These are phyloP conservation scores for Sebastes aleutianus DNA, from an alignment of 2,797 vertebrate species.

Conservation along the genomic window DNA sequence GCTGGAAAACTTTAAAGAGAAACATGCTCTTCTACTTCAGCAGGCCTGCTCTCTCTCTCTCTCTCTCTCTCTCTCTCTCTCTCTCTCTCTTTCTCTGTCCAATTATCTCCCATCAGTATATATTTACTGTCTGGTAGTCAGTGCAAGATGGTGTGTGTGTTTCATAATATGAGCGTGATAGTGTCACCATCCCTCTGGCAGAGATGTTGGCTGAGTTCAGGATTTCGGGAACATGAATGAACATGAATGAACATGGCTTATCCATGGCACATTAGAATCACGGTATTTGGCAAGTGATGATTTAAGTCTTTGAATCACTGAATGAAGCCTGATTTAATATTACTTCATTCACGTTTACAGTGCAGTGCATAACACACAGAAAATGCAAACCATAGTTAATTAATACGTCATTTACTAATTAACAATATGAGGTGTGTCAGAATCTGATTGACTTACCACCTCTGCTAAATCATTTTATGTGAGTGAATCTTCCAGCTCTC, in stretches of 20 bases:
- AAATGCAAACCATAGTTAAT: not conserved
- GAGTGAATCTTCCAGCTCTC: not conserved
- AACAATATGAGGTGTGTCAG: not conserved
- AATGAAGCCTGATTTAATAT: not conserved
- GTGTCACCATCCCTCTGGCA: not conserved
- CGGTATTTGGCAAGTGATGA: not conserved
- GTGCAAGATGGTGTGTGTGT: not conserved
- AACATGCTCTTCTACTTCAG: conserved; percentile 1
- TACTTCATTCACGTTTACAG: not conserved
- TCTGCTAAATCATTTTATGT: not conserved
- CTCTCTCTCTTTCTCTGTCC: not conserved
- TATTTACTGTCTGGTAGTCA: not conserved
- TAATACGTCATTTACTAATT: not conserved
- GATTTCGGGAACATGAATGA: not conserved
- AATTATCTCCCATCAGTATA: conserved; percentile 21
- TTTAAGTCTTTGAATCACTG: not conserved
- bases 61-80: too few relatives aligned
- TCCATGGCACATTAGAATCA: not conserved
- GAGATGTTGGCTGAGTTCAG: not conserved
- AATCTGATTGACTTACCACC: not conserved
- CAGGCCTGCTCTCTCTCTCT: not conserved
- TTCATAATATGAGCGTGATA: not conserved
- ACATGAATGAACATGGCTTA: not conserved
- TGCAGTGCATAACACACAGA: not conserved
- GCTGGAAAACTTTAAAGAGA: not conserved